Base-by-base conservation (phyloP, 2,113 vertebrate genomes). In the Ailurus styani region DNA sequence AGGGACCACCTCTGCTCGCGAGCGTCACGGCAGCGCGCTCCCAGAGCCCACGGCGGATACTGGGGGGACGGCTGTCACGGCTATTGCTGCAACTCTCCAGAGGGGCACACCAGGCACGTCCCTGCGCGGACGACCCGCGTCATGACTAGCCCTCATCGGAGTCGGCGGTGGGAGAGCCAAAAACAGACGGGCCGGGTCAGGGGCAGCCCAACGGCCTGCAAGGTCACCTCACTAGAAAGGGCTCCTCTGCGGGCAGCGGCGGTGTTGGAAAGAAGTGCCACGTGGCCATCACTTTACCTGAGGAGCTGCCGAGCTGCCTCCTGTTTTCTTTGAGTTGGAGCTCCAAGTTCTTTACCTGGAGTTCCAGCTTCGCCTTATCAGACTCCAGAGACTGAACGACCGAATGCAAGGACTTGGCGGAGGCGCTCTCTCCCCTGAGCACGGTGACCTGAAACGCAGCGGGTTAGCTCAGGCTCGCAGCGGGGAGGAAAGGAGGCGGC, bases 281-380 rank as follows among this genome's bases (percentile, higher is more conserved):
- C 1, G 2, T 0, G 0, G 37, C 7, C 15, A 1, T 3, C 27
- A 1, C 34, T 2, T 98, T 98, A 99, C 99, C 99, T 98, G 99
- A 97, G 81, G 98, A 96, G 95, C 98, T 85, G 40, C 91, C 50
- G 64, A 99, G 98, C 97, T 98, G 98, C 93, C 98, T 99, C 23
- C 98, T 98, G 91, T 98, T 99, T 70, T 98, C 98, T 73, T 98
- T 98, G 90, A 99, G 98, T 93, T 99, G 99, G 97, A 99, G 99
- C 98, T 99, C 99, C 98, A 99, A 97, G 97, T 98, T 99, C 98
- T 99, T 99, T 68, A 99, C 98, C 77, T 98, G 99, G 54, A 99
- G 99, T 98, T 99, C 99, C 6, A 99, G 99, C 87, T 99, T 98
- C 90, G 98, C 90, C 90, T 99, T 99, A 90, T 99, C 99, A 29